These are phyloP conservation scores for Lepidurus apus DNA, from an alignment of 1,140 invertebrate species.

Conservation along the genomic window DNA sequence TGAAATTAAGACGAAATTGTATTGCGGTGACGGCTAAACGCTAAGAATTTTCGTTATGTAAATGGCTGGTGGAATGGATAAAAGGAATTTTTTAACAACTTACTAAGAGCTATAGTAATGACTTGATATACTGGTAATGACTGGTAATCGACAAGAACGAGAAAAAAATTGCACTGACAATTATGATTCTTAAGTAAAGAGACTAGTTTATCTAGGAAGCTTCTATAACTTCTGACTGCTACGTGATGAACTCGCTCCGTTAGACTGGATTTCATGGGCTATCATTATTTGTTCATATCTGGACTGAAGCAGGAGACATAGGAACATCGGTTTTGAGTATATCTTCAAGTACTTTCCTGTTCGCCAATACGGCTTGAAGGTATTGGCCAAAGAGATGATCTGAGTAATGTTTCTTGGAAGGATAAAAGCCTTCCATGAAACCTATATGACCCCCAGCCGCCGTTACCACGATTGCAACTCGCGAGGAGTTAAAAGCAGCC, in stretches of 20 bases:
- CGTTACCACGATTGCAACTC: neutral
- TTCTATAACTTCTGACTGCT: no score
- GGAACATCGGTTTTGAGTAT: neutral
- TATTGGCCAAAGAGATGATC: neutral
- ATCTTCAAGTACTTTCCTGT: neutral
- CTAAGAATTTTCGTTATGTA: neutral
- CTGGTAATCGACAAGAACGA: neutral
- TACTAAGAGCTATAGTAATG: neutral
- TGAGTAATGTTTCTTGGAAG: neutral
- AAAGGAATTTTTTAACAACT: neutral
- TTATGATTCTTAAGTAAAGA: no score
- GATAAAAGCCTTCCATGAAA: neutral
- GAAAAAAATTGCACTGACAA: no score
- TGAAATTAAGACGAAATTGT: neutral
- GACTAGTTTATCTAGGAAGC: no score
- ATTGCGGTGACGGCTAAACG: neutral
- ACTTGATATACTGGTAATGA: neutral
- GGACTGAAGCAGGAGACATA: neutral
- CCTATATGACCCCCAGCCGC: conserved; percentile 8
- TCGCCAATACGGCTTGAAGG: neutral
- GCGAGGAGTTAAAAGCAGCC: neutral
- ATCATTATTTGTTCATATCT: neutral
- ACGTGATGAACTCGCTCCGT: no score
- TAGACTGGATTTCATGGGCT: neutral
- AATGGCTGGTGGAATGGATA: neutral